Conservation (phyloP, 2,888 invertebrate species). For the Helleia helle region DNA sequence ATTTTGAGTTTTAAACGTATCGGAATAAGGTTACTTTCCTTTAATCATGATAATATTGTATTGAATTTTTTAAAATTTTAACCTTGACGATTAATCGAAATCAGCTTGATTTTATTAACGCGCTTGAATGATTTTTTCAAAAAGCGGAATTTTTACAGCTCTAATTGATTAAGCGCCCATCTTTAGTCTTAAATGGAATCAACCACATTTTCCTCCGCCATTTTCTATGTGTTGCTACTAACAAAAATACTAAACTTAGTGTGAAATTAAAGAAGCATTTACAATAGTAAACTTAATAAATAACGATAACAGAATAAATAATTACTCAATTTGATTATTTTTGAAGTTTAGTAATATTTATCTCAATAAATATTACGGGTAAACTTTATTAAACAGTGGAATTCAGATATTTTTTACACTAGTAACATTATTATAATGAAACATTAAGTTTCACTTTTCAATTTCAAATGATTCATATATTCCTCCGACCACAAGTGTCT, state of each 20-base stretch:
- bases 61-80: too few relatives aligned
- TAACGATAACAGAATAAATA: background rate
- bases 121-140: too few relatives aligned
- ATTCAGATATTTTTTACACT: background rate
- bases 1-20: too few relatives aligned
- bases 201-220: constrained; percentile 33
- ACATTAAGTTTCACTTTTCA: too few relatives aligned
- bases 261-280: background rate
- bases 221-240: constrained; percentile 39
- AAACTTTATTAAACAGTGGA: background rate
- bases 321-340: background rate
- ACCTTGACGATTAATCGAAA: too few relatives aligned
- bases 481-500: too few relatives aligned
- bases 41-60: too few relatives aligned
- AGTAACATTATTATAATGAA: background rate
- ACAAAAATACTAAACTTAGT: background rate
- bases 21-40: too few relatives aligned
- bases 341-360: background rate
- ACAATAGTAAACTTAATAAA: background rate
- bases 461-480: too few relatives aligned
- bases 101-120: too few relatives aligned
- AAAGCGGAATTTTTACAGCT: too few relatives aligned
- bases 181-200: constrained; percentile 41
- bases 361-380: background rate
- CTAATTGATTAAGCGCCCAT: too few relatives aligned